phyloP scores from a whole-genome alignment of 2,888 invertebrate genomes.

The Ormia ochracea region DNA sequence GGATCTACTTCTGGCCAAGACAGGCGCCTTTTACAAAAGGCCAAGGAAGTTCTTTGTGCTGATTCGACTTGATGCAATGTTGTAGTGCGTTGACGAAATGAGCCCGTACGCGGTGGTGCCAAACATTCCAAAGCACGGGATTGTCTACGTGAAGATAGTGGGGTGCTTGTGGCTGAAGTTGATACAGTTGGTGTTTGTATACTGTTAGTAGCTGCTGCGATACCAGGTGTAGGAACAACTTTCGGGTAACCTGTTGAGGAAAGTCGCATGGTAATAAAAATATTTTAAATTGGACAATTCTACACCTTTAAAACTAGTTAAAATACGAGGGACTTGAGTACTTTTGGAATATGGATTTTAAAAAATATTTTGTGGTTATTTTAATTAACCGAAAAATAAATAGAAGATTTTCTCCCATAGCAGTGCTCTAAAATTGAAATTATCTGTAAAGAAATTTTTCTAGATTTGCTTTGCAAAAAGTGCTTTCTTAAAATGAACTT shows the following conservation, averaged over 20 bases:
- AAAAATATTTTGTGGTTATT: too few species aligned
- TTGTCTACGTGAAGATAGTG: slow-evolving; percentile 74
- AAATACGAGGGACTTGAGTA: too few species aligned
- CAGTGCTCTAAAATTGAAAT: too few species aligned
- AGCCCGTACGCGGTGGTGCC: slow-evolving; percentile 80
- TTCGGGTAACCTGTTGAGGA: slow-evolving; percentile 81
- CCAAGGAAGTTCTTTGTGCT: slow-evolving; percentile 82
- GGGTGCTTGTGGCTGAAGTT: slow-evolving; percentile 71
- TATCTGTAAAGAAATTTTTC: too few species aligned
- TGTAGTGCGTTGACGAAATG: slow-evolving; percentile 78
- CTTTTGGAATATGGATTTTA: too few species aligned
- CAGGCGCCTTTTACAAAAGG: slow-evolving; percentile 86
- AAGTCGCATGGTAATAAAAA: background rate
- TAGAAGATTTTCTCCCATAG: too few species aligned
- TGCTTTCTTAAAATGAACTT: too few species aligned
- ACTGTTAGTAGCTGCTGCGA: slow-evolving; percentile 70
- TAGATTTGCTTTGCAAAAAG: too few species aligned
- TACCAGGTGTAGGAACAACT: slow-evolving; percentile 82
- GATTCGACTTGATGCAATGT: slow-evolving; percentile 75
- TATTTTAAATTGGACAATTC: too few species aligned
- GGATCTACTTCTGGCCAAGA: slow-evolving; percentile 93
- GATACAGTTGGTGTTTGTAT: slow-evolving; percentile 74
- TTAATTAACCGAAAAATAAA: too few species aligned
- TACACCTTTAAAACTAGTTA: too few species aligned
- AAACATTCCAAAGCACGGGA: slow-evolving; percentile 83